A percentile compares a stretch with the other conserved stretches of the same genome.
Conservation (phyloP, 2,888 invertebrate species). For the Galerucella pusilla region DNA sequence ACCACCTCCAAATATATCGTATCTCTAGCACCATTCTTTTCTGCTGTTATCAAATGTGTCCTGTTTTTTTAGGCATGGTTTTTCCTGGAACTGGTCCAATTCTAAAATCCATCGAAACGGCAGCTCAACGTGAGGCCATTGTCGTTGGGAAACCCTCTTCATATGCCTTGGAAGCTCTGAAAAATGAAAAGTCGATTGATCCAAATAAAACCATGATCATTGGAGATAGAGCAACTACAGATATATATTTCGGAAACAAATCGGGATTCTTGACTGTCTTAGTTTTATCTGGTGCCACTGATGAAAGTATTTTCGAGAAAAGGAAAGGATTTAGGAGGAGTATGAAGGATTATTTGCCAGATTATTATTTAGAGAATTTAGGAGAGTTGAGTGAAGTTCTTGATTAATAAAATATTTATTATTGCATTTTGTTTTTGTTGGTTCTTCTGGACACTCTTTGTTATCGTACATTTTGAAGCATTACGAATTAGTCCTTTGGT, state of each 20-base stretch:
- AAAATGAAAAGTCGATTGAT: constrained; percentile 77
- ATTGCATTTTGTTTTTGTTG: constrained; percentile 60
- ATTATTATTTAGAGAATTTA: constrained; percentile 76
- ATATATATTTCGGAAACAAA: constrained; percentile 88
- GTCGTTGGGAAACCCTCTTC: constrained; percentile 92
- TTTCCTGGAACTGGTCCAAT: constrained; percentile 79
- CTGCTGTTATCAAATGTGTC: constrained; percentile 46
- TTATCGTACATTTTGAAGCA: no score
- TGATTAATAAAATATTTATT: constrained; percentile 54
- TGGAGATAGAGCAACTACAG: constrained; percentile 92
- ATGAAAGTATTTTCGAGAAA: constrained; percentile 61
- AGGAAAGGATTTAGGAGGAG: constrained; percentile 69
- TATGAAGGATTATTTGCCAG: constrained; percentile 75
- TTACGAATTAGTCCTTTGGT: no score
- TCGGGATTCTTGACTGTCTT: constrained; percentile 90
- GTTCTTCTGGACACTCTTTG: no score
- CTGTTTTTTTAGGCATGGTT: constrained; percentile 57
- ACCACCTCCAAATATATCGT: no score
- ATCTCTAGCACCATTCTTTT: no score
- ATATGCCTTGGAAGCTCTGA: constrained; percentile 79
- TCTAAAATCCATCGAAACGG: constrained; percentile 86
- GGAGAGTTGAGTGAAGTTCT: constrained; percentile 69
- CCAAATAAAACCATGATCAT: constrained; percentile 89
- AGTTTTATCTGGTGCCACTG: constrained; percentile 87
- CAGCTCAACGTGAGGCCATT: constrained; percentile 81